Evolutionary conservation across 2,797 vertebrate genomes (phyloP).

Genomic region (Holocentrus rufus): DNA sequence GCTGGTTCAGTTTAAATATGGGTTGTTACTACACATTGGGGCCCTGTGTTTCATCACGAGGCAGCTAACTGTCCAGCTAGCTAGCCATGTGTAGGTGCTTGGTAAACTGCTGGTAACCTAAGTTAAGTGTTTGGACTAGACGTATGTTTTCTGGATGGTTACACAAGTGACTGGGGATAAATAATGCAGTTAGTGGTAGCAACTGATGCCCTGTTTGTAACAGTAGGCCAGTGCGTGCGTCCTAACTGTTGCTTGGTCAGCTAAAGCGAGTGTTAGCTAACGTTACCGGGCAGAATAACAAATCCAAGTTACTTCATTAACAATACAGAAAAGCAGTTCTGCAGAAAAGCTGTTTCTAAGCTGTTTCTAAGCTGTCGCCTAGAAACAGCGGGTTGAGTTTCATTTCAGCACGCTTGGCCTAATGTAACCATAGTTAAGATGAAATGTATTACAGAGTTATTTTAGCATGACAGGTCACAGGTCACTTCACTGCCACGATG

Average conservation of each 20-base stretch:
- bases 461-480: conserved; percentile 20
- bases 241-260: conserved; percentile 42
- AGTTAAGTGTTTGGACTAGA: neutral
- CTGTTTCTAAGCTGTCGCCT: too few relatives aligned
- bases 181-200: neutral
- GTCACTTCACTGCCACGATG: conserved; percentile 32
- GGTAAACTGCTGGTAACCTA: conserved; percentile 12
- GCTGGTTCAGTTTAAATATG: neutral
- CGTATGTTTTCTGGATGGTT: fast-evolving
- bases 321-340: too few relatives aligned
- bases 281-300: neutral
- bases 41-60: conserved; percentile 70
- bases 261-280: conserved; percentile 19
- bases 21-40: conserved; percentile 18
- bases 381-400: too few relatives aligned
- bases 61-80: conserved; percentile 72
- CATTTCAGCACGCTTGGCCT: fast-evolving
- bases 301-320: neutral
- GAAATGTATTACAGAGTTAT: conserved; percentile 1
- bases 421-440: neutral
- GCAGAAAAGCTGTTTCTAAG: too few relatives aligned
- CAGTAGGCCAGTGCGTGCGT: conserved; percentile 12
- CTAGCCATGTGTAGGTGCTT: conserved; percentile 45
- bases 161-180: neutral
- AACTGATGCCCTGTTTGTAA: neutral